phyloP scores from a whole-genome alignment of 2,797 vertebrate genomes.

The Microtus obscurus region DNA sequence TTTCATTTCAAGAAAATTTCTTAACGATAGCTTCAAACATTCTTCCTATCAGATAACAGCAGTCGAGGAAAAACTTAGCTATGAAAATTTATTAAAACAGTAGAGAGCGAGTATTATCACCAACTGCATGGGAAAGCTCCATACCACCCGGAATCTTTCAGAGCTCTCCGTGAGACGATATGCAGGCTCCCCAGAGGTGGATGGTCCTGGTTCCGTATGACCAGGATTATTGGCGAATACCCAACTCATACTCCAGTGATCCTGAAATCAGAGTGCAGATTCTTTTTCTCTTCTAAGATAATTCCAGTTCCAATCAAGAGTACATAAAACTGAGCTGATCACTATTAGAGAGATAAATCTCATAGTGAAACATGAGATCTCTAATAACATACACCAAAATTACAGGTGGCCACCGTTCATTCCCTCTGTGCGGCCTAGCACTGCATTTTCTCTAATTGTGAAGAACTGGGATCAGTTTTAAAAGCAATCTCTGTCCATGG shows the following conservation, averaged over 20 bases:
- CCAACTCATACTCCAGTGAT: neutral
- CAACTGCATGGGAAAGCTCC: neutral
- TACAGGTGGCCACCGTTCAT: constrained; percentile 21
- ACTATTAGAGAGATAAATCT: constrained; percentile 23
- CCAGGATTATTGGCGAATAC: neutral
- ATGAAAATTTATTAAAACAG: constrained; percentile 26
- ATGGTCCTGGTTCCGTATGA: neutral
- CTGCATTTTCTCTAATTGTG: constrained; percentile 38
- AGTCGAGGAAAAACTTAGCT: constrained; percentile 37
- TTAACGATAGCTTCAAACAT: constrained; percentile 41
- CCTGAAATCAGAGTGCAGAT: neutral
- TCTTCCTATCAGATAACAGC: neutral
- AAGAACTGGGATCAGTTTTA: constrained; percentile 40
- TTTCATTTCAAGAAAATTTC: constrained; percentile 58
- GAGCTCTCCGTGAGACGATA: neutral
- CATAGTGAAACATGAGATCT: constrained; percentile 50
- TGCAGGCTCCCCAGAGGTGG: neutral
- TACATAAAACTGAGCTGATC: constrained; percentile 49
- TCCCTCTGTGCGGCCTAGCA: neutral
- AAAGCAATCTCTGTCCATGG: constrained; percentile 36
- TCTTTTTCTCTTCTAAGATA: neutral
- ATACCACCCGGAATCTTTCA: neutral
- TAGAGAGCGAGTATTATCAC: constrained; percentile 10
- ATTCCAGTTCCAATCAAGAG: constrained; percentile 19
- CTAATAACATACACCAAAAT: constrained; percentile 37